Conservation (phyloP, 2,888 invertebrate genomes). For the Lepidochrysops patricia region DNA sequence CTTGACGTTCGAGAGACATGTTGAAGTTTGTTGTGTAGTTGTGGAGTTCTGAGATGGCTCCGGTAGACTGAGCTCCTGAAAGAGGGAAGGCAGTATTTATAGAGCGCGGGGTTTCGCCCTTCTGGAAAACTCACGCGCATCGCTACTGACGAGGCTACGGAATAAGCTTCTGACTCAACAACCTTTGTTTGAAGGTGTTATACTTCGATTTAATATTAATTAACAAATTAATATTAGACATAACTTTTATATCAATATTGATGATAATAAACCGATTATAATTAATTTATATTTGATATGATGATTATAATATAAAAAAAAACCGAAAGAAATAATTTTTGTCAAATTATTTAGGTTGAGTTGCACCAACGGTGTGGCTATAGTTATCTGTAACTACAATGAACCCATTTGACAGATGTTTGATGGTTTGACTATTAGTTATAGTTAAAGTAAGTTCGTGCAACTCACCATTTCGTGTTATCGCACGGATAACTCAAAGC, state of each 20-base stretch:
- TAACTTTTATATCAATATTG: not conserved
- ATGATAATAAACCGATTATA: too few species aligned
- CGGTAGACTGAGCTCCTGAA: conserved; percentile 69
- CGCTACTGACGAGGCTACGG: conserved; percentile 44
- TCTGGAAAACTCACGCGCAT: conserved; percentile 62
- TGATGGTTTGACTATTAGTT: too few species aligned
- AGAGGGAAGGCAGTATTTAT: conserved; percentile 61
- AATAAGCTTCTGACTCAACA: conserved; percentile 65
- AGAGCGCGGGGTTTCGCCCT: conserved; percentile 57
- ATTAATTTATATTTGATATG: too few species aligned
- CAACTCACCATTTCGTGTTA: too few species aligned
- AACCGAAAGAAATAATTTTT: too few species aligned
- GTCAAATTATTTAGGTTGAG: too few species aligned
- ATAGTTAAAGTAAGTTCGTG: too few species aligned
- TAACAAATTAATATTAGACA: not conserved
- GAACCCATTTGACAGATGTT: too few species aligned
- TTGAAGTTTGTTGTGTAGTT: conserved; percentile 50
- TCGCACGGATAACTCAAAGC: too few species aligned
- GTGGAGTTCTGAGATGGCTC: conserved; percentile 48
- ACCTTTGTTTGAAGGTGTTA: conserved; percentile 31
- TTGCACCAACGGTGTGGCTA: too few species aligned
- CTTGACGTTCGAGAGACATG: conserved; percentile 95
- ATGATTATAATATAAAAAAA: too few species aligned
- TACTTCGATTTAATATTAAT: not conserved
- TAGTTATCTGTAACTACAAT: too few species aligned